phyloP scores from a whole-genome alignment of 2,797 vertebrate genomes.

The Danio choprae region DNA sequence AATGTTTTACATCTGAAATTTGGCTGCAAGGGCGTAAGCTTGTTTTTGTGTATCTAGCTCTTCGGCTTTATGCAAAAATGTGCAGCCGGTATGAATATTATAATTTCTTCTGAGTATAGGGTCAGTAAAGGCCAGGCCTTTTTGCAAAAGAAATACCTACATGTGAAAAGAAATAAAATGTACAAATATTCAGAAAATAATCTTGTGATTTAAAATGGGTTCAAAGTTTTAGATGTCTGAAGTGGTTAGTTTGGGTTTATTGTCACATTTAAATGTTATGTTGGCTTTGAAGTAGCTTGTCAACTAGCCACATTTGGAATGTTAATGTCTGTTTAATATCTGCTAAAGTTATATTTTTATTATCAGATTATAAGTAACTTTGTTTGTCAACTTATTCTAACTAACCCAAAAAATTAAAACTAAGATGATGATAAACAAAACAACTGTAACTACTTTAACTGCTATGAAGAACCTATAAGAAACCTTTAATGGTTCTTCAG shows the following conservation, averaged over 20 bases:
- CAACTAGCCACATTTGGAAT: too few relatives aligned
- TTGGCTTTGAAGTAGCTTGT: too few relatives aligned
- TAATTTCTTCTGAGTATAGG: neutral
- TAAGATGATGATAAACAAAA: too few relatives aligned
- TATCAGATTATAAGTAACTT: too few relatives aligned
- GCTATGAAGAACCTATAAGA: too few relatives aligned
- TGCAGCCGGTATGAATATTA: neutral
- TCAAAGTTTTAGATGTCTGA: neutral
- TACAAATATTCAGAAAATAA: neutral
- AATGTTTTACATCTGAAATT: conserved; percentile 25
- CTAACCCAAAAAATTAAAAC: too few relatives aligned
- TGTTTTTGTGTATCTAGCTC: conserved; percentile 1
- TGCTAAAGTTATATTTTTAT: too few relatives aligned
- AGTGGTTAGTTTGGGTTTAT: neutral
- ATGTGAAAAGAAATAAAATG: neutral
- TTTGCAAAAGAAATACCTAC: neutral
- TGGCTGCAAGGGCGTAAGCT: conserved; percentile 2
- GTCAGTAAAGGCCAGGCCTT: neutral
- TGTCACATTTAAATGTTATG: too few relatives aligned
- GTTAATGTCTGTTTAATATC: too few relatives aligned
- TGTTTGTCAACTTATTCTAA: too few relatives aligned
- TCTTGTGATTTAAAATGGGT: neutral
- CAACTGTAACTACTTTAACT: too few relatives aligned
- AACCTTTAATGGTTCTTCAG: too few relatives aligned
- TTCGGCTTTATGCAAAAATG: neutral